Base-by-base conservation (phyloP, 1,140 invertebrate species). In the Sinonovacula constricta region DNA sequence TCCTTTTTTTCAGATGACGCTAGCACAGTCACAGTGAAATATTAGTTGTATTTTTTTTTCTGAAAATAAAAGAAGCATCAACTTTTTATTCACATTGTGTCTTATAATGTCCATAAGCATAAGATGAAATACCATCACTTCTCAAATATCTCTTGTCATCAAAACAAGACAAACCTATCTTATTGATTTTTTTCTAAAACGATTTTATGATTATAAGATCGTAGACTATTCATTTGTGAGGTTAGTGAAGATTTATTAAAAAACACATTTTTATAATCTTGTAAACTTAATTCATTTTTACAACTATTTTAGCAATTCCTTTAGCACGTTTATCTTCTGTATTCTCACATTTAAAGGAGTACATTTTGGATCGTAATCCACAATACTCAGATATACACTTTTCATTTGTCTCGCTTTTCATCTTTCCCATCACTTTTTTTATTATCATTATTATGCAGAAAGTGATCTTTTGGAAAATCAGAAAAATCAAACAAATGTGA, bases 331-430 rank as follows among this genome's bases (percentile, higher is more conserved):
- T 76, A 24, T 76, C 62, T 66, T 65, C 49, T 33, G 24, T 28
- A 39, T 51, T 51, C 36, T 66, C 60, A 66, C 62, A 75, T 3
- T 15, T 66, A 39, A 34, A 75, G 3, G 60, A 49, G 66, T 76
- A 76, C 62, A 76, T 76, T 66, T 76, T 76, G n/a, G 49, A 75
- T 66, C 62, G 31, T 0, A 67, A 45, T 31, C 72, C 60, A 67
- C 72, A 76, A 30, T 53, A 65, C 66, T 76, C 72, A n/a, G 57
- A 66, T 26, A 76, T 76, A 67, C 62, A 76, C 33, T 76, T 65
- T 54, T 66, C 89, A 79, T 85, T 87, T 28, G 84, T 84, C 85
- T 93, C 92, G 87, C 92, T 92, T 85, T 92, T 93, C 80, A 92
- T 90, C 85, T 91, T 89, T 7, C 92, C 91, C 4, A 91, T 28